Evolutionary conservation across 2,888 invertebrate species (phyloP).

Genomic region (Hyalella azteca): DNA sequence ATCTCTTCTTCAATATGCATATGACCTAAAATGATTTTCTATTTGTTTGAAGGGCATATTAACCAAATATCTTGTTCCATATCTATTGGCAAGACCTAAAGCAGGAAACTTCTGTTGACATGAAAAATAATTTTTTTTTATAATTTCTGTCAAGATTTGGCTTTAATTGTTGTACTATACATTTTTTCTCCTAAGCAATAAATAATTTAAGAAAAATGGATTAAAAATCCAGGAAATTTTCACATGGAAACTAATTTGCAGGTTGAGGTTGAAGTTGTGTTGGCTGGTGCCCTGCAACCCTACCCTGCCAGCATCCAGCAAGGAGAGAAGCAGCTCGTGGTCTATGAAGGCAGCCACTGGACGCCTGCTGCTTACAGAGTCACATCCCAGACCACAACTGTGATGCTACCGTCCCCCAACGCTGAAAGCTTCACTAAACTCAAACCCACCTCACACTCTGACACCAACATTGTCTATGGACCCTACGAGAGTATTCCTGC

Average conservation of each 20-base stretch:
- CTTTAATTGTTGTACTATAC: no score
- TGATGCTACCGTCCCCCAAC: constrained; percentile 77
- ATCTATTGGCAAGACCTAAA: no score
- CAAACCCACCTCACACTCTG: constrained; percentile 79
- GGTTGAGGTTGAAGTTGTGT: constrained; percentile 73
- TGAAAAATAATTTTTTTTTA: no score
- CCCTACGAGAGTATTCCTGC: constrained; percentile 79
- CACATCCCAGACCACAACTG: constrained; percentile 78
- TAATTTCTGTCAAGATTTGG: no score
- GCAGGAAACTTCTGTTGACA: no score
- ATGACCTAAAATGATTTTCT: no score
- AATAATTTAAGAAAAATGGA: no score
- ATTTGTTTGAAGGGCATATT: no score
- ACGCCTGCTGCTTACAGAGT: constrained; percentile 83
- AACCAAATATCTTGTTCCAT: no score
- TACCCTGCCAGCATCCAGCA: constrained; percentile 89
- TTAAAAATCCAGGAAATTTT: no score
- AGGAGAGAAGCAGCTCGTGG: constrained; percentile 90
- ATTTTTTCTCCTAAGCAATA: no score
- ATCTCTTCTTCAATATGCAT: no score
- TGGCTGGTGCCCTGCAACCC: constrained; percentile 78
- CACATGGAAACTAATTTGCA: constrained; percentile 42
- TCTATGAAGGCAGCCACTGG: constrained; percentile 78
- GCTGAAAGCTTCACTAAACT: constrained; percentile 82
- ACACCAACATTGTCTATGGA: constrained; percentile 85